Evolutionary conservation across 1,140 invertebrate species (phyloP).

Genomic region (Arion vulgaris): DNA sequence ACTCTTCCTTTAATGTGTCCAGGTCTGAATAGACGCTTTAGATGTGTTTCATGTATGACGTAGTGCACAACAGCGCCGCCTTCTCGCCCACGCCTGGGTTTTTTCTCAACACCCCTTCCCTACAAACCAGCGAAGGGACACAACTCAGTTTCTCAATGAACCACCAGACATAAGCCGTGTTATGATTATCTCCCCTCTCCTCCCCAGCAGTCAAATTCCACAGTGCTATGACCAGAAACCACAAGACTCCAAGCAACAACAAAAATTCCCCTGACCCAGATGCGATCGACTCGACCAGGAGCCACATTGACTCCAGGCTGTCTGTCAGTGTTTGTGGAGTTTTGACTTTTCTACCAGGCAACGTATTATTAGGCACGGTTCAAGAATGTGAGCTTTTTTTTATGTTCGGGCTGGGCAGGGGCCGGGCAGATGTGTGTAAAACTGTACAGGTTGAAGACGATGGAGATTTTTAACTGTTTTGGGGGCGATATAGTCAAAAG

Average conservation of each 20-base stretch:
- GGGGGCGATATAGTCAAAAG: no score
- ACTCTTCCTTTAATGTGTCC: not conserved
- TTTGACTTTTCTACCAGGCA: slow-evolving; percentile 16
- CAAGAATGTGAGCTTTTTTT: not conserved
- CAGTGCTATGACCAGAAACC: not conserved
- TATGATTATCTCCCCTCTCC: not conserved
- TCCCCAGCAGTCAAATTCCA: not conserved
- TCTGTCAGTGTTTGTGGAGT: slow-evolving; percentile 8
- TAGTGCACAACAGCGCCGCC: not conserved
- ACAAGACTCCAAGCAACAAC: not conserved
- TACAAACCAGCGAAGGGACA: not conserved
- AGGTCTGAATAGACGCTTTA: not conserved
- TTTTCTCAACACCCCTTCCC: not conserved
- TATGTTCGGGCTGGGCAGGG: not conserved
- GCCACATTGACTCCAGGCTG: slow-evolving; percentile 13
- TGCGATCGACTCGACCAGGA: not conserved
- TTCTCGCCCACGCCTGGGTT: not conserved
- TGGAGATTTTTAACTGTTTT: no score
- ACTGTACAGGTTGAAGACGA: no score
- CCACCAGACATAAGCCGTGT: not conserved
- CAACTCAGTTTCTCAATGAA: not conserved
- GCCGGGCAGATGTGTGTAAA: not conserved
- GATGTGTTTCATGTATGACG: not conserved
- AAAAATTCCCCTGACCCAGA: not conserved
- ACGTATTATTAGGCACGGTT: not conserved